phyloP scores from a whole-genome alignment of 2,113 vertebrate species.

The Aphyosemion australe region DNA sequence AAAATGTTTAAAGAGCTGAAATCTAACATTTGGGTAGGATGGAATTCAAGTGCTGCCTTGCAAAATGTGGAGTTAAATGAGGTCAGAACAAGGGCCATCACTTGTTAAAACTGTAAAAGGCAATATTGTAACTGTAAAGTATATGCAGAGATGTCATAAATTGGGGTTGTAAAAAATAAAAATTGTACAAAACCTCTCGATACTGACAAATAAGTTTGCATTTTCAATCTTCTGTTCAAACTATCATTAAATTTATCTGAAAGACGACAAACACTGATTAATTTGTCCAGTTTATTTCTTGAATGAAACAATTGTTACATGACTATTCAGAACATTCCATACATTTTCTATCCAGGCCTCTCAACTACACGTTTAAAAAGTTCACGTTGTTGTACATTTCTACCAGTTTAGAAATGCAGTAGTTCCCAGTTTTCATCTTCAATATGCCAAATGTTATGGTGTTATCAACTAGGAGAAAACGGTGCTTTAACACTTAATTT shows the following conservation, averaged over 20 bases:
- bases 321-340: constrained; percentile 13
- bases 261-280: constrained; percentile 10
- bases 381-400: not conserved
- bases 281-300: constrained; percentile 56
- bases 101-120: no score
- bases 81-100: no score
- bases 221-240: not conserved
- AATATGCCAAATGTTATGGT: constrained; percentile 8
- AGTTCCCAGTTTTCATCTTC: not conserved
- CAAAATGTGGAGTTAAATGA: no score
- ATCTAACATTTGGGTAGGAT: no score
- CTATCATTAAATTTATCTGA: not conserved
- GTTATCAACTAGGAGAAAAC: constrained; percentile 2
- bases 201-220: no score
- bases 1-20: no score
- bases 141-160: no score
- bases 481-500: not conserved
- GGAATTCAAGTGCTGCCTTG: no score
- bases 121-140: no score
- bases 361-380: constrained; percentile 17
- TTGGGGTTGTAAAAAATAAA: no score
- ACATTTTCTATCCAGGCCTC: not conserved
- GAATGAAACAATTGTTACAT: constrained; percentile 31
- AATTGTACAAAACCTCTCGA: no score
- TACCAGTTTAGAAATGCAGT: constrained; percentile 3